These are phyloP conservation scores for Phortica variegata DNA, from an alignment of 1,140 invertebrate species.

Conservation along the genomic window DNA sequence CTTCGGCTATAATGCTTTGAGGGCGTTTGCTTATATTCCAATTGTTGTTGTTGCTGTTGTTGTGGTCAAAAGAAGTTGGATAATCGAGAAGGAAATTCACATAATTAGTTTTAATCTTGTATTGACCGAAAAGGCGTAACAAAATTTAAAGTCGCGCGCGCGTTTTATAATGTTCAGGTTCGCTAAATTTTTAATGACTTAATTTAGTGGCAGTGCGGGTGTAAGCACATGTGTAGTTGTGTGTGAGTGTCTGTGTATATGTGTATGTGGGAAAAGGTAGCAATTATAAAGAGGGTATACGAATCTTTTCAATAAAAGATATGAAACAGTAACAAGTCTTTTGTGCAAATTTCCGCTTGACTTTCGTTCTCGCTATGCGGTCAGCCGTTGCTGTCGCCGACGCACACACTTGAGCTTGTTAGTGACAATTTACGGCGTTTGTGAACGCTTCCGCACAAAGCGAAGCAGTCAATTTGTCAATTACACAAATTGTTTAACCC, in stretches of 20 bases:
- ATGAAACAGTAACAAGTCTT: not conserved
- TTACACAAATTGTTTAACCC: constrained; percentile 54
- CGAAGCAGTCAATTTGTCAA: constrained; percentile 56
- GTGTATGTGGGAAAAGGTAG: constrained; percentile 3
- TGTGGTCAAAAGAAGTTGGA: constrained; percentile 17
- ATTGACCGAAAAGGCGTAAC: constrained; percentile 13
- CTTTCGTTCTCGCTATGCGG: constrained; percentile 15
- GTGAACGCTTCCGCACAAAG: constrained; percentile 52
- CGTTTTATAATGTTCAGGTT: no score
- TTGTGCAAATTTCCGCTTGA: constrained; percentile 27
- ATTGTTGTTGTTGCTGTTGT: not conserved
- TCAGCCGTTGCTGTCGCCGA: constrained; percentile 15
- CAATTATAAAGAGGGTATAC: constrained; percentile 29
- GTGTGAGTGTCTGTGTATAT: constrained; percentile 29
- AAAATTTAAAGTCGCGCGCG: constrained; percentile 1
- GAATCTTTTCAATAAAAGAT: no score
- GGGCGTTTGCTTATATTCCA: not conserved
- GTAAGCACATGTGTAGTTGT: no score
- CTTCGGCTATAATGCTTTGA: constrained; percentile 26
- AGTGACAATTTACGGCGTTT: constrained; percentile 53
- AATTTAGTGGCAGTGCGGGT: constrained; percentile 44
- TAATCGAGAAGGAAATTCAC: constrained; percentile 52
- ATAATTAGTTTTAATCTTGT: constrained; percentile 47
- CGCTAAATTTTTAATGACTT: constrained; percentile 55
- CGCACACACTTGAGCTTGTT: constrained; percentile 29